Conservation (phyloP, 2,797 vertebrate genomes). For the Poliocrania exsul region DNA sequence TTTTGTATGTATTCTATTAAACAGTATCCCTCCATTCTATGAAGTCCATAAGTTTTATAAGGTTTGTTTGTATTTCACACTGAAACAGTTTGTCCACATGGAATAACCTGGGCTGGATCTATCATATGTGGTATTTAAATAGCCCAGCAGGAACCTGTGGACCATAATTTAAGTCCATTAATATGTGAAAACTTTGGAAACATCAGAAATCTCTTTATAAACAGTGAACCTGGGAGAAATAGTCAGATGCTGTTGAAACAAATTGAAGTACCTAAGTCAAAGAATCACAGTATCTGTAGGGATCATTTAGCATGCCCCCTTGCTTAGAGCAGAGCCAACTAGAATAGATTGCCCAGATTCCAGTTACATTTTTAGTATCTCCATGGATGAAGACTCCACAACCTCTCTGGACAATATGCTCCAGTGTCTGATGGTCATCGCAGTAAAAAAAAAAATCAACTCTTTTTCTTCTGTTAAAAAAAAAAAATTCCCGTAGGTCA, state of each 20-base stretch:
- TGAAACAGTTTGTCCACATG: neutral
- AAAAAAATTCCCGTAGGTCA: neutral
- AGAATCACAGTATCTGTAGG: neutral
- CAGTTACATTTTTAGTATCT: neutral
- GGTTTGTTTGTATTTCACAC: neutral
- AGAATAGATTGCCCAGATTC: neutral
- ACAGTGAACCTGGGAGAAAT: neutral
- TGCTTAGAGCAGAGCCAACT: neutral
- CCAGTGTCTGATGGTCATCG: neutral
- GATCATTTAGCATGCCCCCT: neutral
- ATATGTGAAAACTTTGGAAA: neutral
- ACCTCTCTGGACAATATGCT: neutral
- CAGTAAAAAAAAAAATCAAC: neutral
- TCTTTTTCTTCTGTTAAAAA: neutral
- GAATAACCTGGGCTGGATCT: neutral
- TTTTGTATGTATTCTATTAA: neutral
- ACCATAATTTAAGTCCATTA: neutral
- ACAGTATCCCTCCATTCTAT: neutral
- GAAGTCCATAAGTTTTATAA: neutral
- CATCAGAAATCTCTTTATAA: neutral
- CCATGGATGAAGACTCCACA: neutral
- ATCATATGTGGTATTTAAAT: neutral
- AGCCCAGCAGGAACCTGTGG: neutral
- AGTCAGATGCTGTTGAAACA: neutral
- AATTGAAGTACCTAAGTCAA: neutral